Conservation (phyloP, 37 sponge, comb jelly and placozoan species). For the Tethya wilhelma region DNA sequence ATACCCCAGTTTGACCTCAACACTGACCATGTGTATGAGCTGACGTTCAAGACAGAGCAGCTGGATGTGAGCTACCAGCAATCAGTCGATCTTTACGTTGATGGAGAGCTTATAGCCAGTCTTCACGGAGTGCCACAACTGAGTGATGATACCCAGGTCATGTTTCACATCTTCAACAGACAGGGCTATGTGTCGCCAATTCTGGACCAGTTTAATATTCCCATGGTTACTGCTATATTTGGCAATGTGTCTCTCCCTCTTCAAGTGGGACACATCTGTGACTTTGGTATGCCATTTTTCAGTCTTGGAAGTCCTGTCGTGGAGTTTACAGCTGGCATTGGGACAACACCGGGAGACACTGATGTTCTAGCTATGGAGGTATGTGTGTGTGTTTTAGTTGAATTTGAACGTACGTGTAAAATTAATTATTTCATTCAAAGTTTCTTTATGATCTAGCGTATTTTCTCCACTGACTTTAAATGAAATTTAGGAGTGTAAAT, state of each 20-base stretch:
- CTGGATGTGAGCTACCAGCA: slow-evolving; percentile 7
- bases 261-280: slow-evolving; percentile 38
- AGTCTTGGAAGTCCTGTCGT: slow-evolving; percentile 73
- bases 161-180: slow-evolving; percentile 59
- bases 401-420: too few relatives aligned
- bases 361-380: slow-evolving; percentile 67
- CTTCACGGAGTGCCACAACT: slow-evolving; percentile 62
- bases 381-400: too few relatives aligned
- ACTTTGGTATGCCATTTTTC: slow-evolving; percentile 75
- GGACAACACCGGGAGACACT: slow-evolving; percentile 59
- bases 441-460: not conserved
- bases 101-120: slow-evolving; percentile 39
- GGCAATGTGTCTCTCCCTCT: slow-evolving; percentile 54
- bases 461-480: too few relatives aligned
- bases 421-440: not conserved
- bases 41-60: slow-evolving; percentile 45
- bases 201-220: slow-evolving; percentile 5
- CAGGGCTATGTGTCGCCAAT: slow-evolving; percentile 47
- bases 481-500: too few relatives aligned
- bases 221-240: slow-evolving; percentile 54
- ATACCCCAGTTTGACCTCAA: slow-evolving; percentile 38
- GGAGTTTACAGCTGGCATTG: slow-evolving; percentile 78
- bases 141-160: slow-evolving; percentile 15
- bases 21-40: slow-evolving; percentile 20
- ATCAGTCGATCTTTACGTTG: slow-evolving; percentile 33